phyloP scores from a whole-genome alignment of 2,113 vertebrate species.

The Pica pica region DNA sequence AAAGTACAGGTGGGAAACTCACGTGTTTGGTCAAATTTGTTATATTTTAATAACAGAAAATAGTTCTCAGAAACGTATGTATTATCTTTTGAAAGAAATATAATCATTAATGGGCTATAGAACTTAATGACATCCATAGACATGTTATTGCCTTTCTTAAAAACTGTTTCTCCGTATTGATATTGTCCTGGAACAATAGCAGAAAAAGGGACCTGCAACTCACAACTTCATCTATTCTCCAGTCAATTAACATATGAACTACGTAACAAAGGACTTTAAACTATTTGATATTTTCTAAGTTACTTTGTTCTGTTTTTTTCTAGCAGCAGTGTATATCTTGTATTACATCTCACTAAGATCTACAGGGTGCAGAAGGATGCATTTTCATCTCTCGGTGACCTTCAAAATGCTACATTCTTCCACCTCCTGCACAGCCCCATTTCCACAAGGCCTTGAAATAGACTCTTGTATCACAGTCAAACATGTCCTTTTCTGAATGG shows the following conservation, averaged over 20 bases:
- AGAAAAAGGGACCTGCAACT: neutral
- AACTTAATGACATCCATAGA: slow-evolving; percentile 30
- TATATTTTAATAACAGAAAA: neutral
- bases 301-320: neutral
- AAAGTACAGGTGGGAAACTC: neutral
- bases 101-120: slow-evolving; percentile 20
- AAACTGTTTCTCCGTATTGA: neutral
- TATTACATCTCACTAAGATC: neutral
- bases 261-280: neutral
- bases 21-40: neutral
- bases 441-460: neutral
- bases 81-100: slow-evolving; percentile 41
- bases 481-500: neutral
- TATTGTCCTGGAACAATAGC: neutral
- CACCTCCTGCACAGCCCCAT: neutral
- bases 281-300: neutral
- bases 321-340: neutral
- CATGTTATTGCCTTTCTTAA: neutral
- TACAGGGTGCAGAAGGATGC: neutral
- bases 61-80: neutral
- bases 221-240: neutral
- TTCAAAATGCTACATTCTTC: neutral
- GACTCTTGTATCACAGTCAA: neutral
- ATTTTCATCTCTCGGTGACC: neutral
- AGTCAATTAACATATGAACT: slow-evolving; percentile 6